A percentile compares a stretch with the other conserved stretches of the same genome.
Conservation (phyloP, 2,888 invertebrate genomes). For the Dicyrtomina minuta region DNA sequence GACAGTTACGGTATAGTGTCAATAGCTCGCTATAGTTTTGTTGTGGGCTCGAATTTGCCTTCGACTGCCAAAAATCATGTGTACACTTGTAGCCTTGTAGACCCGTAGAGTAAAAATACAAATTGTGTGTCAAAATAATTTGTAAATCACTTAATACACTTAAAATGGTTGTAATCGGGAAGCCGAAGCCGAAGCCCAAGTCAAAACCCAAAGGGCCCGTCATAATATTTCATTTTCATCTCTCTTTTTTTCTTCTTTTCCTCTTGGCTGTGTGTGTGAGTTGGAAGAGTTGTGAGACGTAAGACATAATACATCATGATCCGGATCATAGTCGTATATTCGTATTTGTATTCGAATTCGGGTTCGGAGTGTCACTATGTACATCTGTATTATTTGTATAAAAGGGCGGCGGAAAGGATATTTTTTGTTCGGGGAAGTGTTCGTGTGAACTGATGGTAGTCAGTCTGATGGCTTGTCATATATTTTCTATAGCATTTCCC, state of each 20-base stretch:
- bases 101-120: not conserved
- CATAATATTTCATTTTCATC: conserved; percentile 20
- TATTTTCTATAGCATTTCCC: conserved; percentile 19
- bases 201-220: not conserved
- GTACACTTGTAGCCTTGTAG: too few species aligned
- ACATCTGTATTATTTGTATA: not conserved
- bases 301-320: not conserved
- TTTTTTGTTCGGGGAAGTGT: conserved; percentile 1
- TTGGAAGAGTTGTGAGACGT: not conserved
- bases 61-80: too few species aligned
- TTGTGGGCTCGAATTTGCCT: too few species aligned
- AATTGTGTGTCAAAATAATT: conserved; percentile 27
- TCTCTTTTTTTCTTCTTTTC: not conserved
- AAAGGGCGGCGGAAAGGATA: not conserved
- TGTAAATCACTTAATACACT: conserved; percentile 13
- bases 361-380: not conserved
- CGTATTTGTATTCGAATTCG: too few species aligned
- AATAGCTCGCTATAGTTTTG: too few species aligned
- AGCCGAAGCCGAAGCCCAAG: conserved; percentile 1
- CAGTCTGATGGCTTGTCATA: conserved; percentile 25
- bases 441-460: conserved; percentile 20
- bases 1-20: too few species aligned
- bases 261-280: not conserved
- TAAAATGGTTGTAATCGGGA: conserved; percentile 8
- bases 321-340: not conserved